phyloP scores from a whole-genome alignment of 1,140 invertebrate species.

The Pseudomyrmex gracilis region DNA sequence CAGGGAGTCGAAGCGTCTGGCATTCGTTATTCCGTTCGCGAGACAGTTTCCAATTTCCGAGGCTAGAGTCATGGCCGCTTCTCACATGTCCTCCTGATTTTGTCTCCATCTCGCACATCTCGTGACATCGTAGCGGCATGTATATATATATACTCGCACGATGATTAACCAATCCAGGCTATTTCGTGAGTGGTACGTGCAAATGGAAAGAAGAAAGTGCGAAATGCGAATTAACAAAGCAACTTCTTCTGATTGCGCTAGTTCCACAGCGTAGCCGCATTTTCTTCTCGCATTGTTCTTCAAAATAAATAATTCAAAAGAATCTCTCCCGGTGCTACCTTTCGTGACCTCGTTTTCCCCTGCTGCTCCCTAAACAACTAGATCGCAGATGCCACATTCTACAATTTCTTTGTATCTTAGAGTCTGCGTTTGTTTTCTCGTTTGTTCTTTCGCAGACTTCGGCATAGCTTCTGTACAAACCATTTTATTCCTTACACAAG shows the following conservation, averaged over 20 bases:
- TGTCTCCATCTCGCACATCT: background rate
- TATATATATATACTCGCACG: background rate
- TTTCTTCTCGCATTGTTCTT: conserved; percentile 36
- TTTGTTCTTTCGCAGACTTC: conserved; percentile 26
- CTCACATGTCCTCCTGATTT: conserved; percentile 44
- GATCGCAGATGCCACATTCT: conserved; percentile 48
- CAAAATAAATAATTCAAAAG: conserved; percentile 67
- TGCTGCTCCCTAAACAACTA: background rate
- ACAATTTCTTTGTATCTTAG: conserved; percentile 48
- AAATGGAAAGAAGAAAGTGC: conserved; percentile 26
- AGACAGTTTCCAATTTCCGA: conserved; percentile 73
- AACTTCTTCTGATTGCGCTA: conserved; percentile 62
- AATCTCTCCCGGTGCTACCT: conserved; percentile 33
- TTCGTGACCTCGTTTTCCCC: background rate
- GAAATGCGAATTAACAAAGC: conserved; percentile 70
- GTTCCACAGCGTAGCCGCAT: conserved; percentile 28
- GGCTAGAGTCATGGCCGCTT: conserved; percentile 59
- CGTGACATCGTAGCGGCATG: background rate
- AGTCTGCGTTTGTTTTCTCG: conserved; percentile 30
- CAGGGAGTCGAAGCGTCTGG: conserved; percentile 55
- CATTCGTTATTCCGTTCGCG: conserved; percentile 73
- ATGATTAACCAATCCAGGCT: conserved; percentile 66
- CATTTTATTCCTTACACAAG: conserved; percentile 52
- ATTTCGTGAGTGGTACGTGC: conserved; percentile 39
- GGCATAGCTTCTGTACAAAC: conserved; percentile 31